Percentiles rank a stretch among this genome's conserved stretches.
Conservation (phyloP, 2,113 vertebrate genomes). For the Orientallactaga bullata region DNA sequence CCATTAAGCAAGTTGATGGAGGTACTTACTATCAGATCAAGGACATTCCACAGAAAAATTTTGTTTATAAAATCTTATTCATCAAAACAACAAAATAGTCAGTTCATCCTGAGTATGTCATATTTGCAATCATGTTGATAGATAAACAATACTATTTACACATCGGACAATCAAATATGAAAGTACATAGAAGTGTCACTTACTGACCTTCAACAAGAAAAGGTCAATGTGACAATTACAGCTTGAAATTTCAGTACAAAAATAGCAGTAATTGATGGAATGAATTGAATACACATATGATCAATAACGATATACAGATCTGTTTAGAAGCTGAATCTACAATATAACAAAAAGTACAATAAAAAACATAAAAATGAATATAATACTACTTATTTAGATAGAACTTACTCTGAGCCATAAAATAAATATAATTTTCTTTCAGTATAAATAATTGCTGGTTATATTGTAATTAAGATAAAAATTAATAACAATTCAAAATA, state of each 20-base stretch:
- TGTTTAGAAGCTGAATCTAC: too few relatives aligned
- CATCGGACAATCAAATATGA: background rate
- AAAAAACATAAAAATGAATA: too few relatives aligned
- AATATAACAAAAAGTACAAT: too few relatives aligned
- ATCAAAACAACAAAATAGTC: background rate
- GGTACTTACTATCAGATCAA: background rate
- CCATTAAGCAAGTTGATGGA: too few relatives aligned
- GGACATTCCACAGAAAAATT: background rate
- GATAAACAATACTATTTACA: background rate
- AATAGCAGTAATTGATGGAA: too few relatives aligned
- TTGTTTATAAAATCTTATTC: fast-evolving
- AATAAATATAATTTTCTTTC: background rate
- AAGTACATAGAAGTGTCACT: too few relatives aligned
- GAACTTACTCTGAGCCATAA: too few relatives aligned
- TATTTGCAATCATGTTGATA: background rate
- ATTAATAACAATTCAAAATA: background rate
- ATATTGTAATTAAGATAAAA: background rate
- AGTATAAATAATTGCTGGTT: background rate
- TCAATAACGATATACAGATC: too few relatives aligned
- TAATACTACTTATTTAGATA: too few relatives aligned
- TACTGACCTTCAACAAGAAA: background rate
- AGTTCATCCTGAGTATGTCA: background rate
- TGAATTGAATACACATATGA: too few relatives aligned
- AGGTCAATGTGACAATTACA: background rate
- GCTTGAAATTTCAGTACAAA: background rate